Percentiles rank a stretch among this genome's conserved stretches.
These are phyloP conservation scores for Drosophila miranda DNA, from an alignment of 1,140 invertebrate species.

Conservation along the genomic window DNA sequence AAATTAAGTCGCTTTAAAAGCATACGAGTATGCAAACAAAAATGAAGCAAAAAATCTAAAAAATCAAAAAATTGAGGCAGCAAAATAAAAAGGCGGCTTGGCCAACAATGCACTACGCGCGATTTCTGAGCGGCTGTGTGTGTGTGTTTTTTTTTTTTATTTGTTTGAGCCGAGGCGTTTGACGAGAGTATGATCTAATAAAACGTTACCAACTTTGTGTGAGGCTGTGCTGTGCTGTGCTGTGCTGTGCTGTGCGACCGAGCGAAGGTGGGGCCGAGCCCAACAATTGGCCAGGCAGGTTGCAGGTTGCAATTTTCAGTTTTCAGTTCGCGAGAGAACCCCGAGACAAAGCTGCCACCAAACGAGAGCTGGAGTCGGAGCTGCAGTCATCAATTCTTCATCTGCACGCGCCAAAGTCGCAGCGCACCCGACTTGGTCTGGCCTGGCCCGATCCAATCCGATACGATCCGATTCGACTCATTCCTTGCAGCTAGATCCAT, in stretches of 20 bases:
- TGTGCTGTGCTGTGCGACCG: background rate
- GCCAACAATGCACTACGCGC: constrained; percentile 68
- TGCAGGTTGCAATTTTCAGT: constrained; percentile 39
- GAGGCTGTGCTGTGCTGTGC: constrained; percentile 24
- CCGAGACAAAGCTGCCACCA: constrained; percentile 31
- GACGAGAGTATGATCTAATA: constrained; percentile 70
- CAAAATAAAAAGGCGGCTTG: constrained; percentile 12
- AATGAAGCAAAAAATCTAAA: constrained; percentile 11
- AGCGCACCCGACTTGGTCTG: constrained; percentile 27
- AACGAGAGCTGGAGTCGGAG: constrained; percentile 51
- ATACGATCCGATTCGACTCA: constrained; percentile 24
- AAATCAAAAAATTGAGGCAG: constrained; percentile 18
- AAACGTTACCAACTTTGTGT: constrained; percentile 46
- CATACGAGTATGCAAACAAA: constrained; percentile 68
- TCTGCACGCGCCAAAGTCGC: constrained; percentile 62
- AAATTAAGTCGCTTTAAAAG: constrained; percentile 79
- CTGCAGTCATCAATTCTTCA: constrained; percentile 68
- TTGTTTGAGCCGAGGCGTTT: constrained; percentile 64
- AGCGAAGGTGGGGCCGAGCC: constrained; percentile 74
- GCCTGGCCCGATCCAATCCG: constrained; percentile 5
- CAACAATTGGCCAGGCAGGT: constrained; percentile 55
- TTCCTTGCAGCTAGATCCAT: constrained; percentile 47
- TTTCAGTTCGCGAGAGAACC: constrained; percentile 34
- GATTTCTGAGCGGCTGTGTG: constrained; percentile 33
- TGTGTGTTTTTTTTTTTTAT: background rate